phyloP scores from a whole-genome alignment of 2,113 vertebrate genomes.

The Naja naja region DNA sequence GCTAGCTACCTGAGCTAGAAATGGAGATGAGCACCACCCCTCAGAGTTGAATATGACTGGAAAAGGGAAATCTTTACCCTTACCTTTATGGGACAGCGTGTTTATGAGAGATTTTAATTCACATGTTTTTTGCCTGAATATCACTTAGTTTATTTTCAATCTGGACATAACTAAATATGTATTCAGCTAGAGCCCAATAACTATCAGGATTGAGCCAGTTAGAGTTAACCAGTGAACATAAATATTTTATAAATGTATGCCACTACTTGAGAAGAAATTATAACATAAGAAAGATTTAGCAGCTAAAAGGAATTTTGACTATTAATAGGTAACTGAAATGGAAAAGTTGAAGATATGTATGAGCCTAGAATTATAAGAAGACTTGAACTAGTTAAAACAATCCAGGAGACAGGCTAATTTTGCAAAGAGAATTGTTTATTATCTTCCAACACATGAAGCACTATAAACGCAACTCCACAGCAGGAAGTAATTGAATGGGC shows the following conservation, averaged over 20 bases:
- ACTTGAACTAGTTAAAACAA: background rate
- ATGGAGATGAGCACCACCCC: background rate
- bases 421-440: background rate
- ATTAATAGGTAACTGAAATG: background rate
- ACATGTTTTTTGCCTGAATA: background rate
- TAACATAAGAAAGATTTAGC: background rate
- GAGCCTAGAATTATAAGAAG: background rate
- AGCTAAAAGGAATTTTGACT: background rate
- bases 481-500: background rate
- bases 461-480: background rate
- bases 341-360: background rate
- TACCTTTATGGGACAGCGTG: background rate
- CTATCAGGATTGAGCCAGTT: background rate
- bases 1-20: background rate
- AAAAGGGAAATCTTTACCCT: background rate
- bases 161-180: background rate
- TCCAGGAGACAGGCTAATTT: background rate
- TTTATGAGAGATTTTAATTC: background rate
- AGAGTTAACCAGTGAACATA: background rate
- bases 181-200: background rate
- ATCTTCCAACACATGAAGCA: background rate
- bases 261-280: background rate
- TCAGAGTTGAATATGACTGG: background rate
- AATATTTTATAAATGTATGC: background rate
- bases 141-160: background rate